These are phyloP conservation scores for Branchinecta lynchi DNA, from an alignment of 1,140 invertebrate genomes.

Conservation along the genomic window DNA sequence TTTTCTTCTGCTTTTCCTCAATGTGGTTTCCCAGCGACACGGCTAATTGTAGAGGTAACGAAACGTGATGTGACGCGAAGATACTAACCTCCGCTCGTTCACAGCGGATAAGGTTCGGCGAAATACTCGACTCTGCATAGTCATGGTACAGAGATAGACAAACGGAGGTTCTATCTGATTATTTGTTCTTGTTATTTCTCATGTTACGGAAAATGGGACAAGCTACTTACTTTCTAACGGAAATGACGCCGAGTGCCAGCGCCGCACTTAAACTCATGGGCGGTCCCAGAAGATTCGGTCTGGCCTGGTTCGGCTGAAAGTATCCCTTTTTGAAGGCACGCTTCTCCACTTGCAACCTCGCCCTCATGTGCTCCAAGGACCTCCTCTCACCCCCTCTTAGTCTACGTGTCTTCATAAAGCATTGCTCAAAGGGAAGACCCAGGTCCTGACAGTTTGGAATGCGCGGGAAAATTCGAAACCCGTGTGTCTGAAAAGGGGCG, in stretches of 20 bases:
- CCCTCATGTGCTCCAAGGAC: conserved; percentile 39
- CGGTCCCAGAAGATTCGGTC: conserved; percentile 46
- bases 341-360: conserved; percentile 39
- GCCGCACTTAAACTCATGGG: conserved; percentile 50
- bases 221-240: conserved; percentile 37
- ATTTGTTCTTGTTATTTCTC: too few relatives aligned
- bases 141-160: too few relatives aligned
- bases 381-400: conserved; percentile 48
- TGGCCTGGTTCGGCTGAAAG: conserved; percentile 47
- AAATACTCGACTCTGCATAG: too few relatives aligned
- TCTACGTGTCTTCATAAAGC: conserved; percentile 25
- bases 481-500: background rate
- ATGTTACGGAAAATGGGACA: conserved; percentile 8
- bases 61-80: too few relatives aligned
- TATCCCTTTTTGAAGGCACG: conserved; percentile 40
- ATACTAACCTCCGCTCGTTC: too few relatives aligned
- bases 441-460: conserved; percentile 26
- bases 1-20: too few relatives aligned
- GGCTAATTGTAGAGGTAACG: too few relatives aligned
- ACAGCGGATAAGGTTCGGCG: too few relatives aligned
- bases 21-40: too few relatives aligned
- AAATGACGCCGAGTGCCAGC: conserved; percentile 39
- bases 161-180: too few relatives aligned
- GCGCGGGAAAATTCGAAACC: conserved; percentile 15
- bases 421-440: conserved; percentile 28